phyloP scores from a whole-genome alignment of 2,797 vertebrate genomes.

The Micrastur ruficollis region DNA sequence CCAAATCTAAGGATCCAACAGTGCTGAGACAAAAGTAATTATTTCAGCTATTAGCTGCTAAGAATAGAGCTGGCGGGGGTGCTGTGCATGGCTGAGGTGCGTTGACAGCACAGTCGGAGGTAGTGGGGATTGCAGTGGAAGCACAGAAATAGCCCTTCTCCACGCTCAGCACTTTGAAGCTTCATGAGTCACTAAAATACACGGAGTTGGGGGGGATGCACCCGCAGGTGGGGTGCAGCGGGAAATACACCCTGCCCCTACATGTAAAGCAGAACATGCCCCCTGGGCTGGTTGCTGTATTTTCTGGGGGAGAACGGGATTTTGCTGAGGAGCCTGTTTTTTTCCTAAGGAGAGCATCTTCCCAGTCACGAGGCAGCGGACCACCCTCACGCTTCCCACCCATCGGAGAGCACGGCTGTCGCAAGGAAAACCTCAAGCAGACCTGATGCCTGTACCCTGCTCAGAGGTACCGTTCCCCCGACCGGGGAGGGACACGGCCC shows the following conservation, averaged over 20 bases:
- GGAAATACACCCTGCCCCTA: background rate
- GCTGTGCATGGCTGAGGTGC: background rate
- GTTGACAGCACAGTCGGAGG: background rate
- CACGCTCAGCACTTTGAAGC: background rate
- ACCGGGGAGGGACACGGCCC: background rate
- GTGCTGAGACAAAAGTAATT: constrained; percentile 46
- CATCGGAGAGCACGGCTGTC: background rate
- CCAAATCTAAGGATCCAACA: background rate
- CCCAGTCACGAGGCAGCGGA: accelerated
- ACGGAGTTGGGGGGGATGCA: background rate
- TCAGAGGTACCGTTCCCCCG: accelerated
- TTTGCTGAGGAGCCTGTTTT: background rate
- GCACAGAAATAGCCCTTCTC: background rate
- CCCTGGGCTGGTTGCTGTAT: accelerated
- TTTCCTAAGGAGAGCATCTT: background rate
- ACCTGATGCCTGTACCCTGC: accelerated
- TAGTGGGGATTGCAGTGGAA: background rate
- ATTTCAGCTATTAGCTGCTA: constrained; percentile 61
- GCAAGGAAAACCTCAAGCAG: accelerated
- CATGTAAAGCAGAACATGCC: accelerated
- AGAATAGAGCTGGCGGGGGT: constrained; percentile 23
- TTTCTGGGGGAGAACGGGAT: background rate
- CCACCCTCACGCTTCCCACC: background rate
- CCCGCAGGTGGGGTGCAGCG: background rate
- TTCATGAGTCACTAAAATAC: background rate